Conservation (phyloP, 2,113 vertebrate genomes). For the Heterotis niloticus region DNA sequence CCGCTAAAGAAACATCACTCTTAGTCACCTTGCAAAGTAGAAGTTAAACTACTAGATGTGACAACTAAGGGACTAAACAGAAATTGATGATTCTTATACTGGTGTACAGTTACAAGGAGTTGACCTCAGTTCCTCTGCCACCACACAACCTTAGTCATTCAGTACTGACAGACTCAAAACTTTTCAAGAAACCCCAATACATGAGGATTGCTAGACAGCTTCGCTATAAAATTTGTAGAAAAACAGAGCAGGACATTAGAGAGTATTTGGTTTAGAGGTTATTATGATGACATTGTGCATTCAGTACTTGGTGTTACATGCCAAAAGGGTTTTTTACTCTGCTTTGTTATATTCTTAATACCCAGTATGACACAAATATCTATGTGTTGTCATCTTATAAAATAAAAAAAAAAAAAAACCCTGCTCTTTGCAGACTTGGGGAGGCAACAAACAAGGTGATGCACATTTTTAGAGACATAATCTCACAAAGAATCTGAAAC, state of each 20-base stretch:
- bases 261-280: background rate
- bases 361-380: background rate
- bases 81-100: no score
- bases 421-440: background rate
- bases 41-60: no score
- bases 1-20: no score
- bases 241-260: background rate
- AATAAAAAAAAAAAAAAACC: slow-evolving; percentile 1
- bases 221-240: background rate
- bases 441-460: background rate
- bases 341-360: background rate
- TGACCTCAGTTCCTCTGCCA: no score
- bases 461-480: background rate
- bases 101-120: no score
- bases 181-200: no score
- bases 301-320: background rate
- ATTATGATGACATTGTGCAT: background rate
- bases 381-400: background rate
- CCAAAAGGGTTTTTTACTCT: background rate
- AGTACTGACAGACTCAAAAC: no score
- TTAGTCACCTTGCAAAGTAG: no score
- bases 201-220: no score
- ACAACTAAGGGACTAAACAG: no score
- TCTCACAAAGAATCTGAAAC: slow-evolving; percentile 12
- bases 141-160: no score